Evolutionary conservation across 2,888 invertebrate species (phyloP).

Genomic region (Drosophila subquinaria): DNA sequence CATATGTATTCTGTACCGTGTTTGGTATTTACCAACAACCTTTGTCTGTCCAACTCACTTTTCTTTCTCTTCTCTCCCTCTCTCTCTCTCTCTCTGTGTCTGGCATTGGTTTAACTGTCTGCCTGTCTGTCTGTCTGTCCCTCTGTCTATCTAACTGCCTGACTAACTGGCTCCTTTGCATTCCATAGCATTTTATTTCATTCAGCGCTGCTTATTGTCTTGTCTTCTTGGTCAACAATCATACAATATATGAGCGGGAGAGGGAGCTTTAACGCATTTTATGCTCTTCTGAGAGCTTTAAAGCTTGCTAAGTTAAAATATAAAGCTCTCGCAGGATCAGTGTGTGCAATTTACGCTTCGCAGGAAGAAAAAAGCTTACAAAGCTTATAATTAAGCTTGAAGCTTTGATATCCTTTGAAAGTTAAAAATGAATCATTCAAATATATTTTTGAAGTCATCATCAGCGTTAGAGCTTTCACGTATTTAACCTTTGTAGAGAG

Average conservation of each 20-base stretch:
- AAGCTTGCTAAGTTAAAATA: background rate
- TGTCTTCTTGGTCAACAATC: background rate
- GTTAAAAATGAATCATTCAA: background rate
- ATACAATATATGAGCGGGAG: no score
- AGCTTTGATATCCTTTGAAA: no score
- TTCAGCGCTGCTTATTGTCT: constrained; percentile 6
- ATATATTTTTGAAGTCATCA: no score
- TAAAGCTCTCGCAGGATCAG: background rate
- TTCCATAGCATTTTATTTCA: constrained; percentile 33
- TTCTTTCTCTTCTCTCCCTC: constrained; percentile 33
- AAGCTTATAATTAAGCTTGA: no score
- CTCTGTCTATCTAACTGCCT: constrained; percentile 38
- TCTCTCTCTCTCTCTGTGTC: constrained; percentile 12
- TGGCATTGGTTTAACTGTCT: background rate
- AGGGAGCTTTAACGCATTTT: background rate
- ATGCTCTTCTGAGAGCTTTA: background rate
- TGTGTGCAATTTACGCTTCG: background rate
- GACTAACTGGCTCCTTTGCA: constrained; percentile 48
- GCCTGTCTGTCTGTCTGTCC: constrained; percentile 22
- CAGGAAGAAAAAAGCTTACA: no score
- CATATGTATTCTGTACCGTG: constrained; percentile 36
- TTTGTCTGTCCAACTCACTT: constrained; percentile 45
- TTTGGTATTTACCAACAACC: constrained; percentile 44
- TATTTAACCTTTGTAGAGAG: background rate
- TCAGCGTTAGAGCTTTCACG: background rate